Percentiles rank a stretch among this genome's conserved stretches.
These are phyloP conservation scores for Pogonophryne albipinna DNA, from an alignment of 2,797 vertebrate genomes.

Conservation along the genomic window DNA sequence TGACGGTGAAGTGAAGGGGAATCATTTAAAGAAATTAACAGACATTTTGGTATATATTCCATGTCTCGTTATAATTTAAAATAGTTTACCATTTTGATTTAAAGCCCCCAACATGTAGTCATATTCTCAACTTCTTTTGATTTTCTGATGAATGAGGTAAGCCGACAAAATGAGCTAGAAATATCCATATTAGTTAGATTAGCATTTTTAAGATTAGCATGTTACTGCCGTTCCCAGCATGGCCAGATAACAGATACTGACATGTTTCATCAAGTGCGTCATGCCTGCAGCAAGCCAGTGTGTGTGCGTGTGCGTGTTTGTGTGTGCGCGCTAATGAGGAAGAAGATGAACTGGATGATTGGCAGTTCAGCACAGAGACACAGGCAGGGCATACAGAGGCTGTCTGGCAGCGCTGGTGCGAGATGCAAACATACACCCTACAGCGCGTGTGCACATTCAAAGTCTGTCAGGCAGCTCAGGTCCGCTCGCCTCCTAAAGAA, in stretches of 20 bases:
- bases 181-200: neutral
- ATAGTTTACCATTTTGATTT: neutral
- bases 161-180: neutral
- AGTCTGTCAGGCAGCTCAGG: constrained; percentile 59
- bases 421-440: constrained; percentile 68
- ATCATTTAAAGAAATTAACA: neutral
- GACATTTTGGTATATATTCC: neutral
- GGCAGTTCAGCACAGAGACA: constrained; percentile 69
- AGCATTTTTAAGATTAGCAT: neutral
- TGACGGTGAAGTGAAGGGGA: neutral
- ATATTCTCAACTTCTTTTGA: neutral
- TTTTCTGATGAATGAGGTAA: neutral
- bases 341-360: constrained; percentile 58
- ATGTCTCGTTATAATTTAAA: neutral
- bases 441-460: constrained; percentile 57
- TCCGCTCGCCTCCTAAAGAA: constrained; percentile 50
- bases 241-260: constrained; percentile 39
- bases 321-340: constrained; percentile 39
- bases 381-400: constrained; percentile 57
- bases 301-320: neutral
- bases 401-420: constrained; percentile 49
- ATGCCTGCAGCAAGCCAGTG: constrained; percentile 44
- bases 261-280: constrained; percentile 38
- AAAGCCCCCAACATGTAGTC: neutral
- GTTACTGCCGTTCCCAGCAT: constrained; percentile 47